phyloP scores from a whole-genome alignment of 35 echinoderm and acorn worm genomes.

The Heliocidaris tuberculata region DNA sequence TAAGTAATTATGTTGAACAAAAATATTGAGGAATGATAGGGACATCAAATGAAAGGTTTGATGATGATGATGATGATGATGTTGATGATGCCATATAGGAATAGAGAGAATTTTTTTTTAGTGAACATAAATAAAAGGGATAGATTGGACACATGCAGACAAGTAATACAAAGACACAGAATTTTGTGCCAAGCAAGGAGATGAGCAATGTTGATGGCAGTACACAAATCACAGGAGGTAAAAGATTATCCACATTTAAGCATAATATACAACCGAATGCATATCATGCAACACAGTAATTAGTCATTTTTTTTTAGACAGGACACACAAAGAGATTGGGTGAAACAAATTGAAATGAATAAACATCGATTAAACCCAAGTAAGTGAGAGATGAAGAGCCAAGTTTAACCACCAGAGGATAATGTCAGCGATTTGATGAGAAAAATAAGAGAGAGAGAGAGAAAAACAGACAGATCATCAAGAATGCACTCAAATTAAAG shows the following conservation, averaged over 20 bases:
- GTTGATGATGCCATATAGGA: not conserved
- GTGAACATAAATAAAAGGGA: not conserved
- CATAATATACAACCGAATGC: not conserved
- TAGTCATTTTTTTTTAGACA: not conserved
- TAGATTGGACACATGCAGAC: not conserved
- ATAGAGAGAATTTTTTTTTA: too few relatives aligned
- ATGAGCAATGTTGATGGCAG: not conserved
- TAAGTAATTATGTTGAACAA: not conserved
- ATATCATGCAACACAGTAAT: not conserved
- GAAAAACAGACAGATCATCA: not conserved
- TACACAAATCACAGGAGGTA: not conserved
- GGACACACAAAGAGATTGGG: not conserved
- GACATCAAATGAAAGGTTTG: not conserved
- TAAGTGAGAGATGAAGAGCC: constrained; percentile 24
- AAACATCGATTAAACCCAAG: constrained; percentile 34
- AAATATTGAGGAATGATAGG: not conserved
- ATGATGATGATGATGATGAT: not conserved
- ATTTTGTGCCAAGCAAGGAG: not conserved
- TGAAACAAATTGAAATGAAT: not conserved
- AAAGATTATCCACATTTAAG: not conserved
- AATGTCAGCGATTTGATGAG: not conserved
- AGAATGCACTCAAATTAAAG: not conserved
- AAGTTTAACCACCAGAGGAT: not conserved
- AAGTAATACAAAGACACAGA: not conserved
- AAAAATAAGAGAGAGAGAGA: not conserved